Conservation (phyloP, 2,888 invertebrate species). For the Megamerina dolium region DNA sequence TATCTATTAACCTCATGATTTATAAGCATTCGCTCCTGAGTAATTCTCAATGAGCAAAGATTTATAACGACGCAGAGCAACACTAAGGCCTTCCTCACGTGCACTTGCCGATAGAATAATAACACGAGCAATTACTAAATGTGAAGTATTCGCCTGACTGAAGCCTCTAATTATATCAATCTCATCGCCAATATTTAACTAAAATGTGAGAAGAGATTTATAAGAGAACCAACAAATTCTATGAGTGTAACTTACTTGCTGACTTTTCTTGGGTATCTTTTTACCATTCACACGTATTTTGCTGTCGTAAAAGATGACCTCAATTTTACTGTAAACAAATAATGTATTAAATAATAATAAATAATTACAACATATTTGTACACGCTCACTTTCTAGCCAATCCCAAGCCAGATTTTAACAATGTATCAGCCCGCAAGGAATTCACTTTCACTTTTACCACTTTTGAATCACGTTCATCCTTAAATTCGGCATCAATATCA, state of each 20-base stretch:
- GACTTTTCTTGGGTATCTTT: conserved; percentile 70
- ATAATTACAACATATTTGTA: not conserved
- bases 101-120: conserved; percentile 56
- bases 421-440: conserved; percentile 64
- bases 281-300: conserved; percentile 74
- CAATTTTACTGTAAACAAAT: conserved; percentile 61
- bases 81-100: conserved; percentile 51
- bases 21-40: conserved; percentile 40
- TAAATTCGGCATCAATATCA: conserved; percentile 50
- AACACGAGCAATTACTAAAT: conserved; percentile 64
- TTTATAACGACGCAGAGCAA: conserved; percentile 64
- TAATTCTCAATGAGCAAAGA: conserved; percentile 70
- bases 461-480: conserved; percentile 60
- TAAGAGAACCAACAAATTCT: not conserved
- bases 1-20: too few relatives aligned
- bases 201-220: conserved; percentile 11
- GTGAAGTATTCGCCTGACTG: conserved; percentile 62
- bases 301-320: conserved; percentile 72
- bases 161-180: conserved; percentile 68
- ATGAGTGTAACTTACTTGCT: conserved; percentile 51
- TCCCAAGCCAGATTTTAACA: conserved; percentile 64
- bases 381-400: conserved; percentile 64
- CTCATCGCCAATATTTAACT: conserved; percentile 67
- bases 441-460: conserved; percentile 58
- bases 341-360: conserved; percentile 1